These are phyloP conservation scores for Conus ventricosus DNA, from an alignment of 1,140 invertebrate genomes.

Conservation along the genomic window DNA sequence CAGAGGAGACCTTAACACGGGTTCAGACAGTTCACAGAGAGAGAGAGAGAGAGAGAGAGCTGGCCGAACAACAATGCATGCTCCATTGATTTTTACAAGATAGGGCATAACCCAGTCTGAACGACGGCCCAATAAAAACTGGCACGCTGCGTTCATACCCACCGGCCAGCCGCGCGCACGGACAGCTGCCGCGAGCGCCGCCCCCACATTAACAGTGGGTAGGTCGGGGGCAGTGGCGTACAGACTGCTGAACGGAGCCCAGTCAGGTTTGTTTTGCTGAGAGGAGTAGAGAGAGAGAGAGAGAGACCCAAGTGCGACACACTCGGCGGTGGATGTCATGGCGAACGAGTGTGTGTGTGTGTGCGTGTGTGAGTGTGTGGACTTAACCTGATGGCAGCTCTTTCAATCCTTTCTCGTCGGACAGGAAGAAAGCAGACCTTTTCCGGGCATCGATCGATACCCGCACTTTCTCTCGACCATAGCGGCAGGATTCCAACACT, in stretches of 20 bases:
- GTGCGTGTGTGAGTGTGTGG: background rate
- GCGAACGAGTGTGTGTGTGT: background rate
- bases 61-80: slow-evolving; percentile 1
- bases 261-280: background rate
- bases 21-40: background rate
- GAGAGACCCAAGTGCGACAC: background rate
- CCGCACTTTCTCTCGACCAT: too few relatives aligned
- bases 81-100: slow-evolving; percentile 8
- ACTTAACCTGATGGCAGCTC: background rate
- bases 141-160: background rate
- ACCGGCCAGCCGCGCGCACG: background rate
- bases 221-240: background rate
- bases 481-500: too few relatives aligned
- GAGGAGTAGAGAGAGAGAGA: background rate
- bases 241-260: background rate
- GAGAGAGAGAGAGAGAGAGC: background rate
- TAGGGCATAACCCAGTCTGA: background rate
- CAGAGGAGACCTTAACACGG: background rate
- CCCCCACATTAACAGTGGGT: background rate
- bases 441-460: too few relatives aligned
- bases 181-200: background rate
- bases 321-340: background rate
- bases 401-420: too few relatives aligned
- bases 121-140: background rate
- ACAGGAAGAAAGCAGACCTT: too few relatives aligned